These are phyloP conservation scores for Lepidotrigona ventralis DNA, from an alignment of 1,140 invertebrate genomes.

Conservation along the genomic window DNA sequence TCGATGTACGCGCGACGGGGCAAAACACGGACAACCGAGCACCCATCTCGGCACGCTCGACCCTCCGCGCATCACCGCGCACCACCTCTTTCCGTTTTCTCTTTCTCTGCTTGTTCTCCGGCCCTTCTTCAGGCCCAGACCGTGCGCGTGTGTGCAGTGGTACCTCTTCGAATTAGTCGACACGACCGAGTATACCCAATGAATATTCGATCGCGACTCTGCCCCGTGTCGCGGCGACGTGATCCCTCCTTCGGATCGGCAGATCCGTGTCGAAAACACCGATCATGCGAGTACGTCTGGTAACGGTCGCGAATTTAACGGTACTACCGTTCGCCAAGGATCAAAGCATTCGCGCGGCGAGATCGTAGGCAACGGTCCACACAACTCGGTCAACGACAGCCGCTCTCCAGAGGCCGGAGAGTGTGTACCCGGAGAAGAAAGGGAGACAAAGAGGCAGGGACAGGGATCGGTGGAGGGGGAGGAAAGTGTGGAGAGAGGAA, in stretches of 20 bases:
- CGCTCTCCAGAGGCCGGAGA: too few species aligned
- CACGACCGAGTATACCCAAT: constrained; percentile 1
- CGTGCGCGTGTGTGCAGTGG: background rate
- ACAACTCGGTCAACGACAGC: too few species aligned
- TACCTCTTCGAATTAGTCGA: constrained; percentile 19
- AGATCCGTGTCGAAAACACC: background rate
- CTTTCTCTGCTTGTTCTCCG: background rate
- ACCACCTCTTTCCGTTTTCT: background rate
- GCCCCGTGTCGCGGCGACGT: background rate
- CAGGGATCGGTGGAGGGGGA: too few species aligned
- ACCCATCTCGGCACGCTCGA: constrained; percentile 64
- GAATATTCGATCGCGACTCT: constrained; percentile 26
- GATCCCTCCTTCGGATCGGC: background rate
- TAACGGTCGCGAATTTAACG: constrained; percentile 10
- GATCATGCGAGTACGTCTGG: background rate
- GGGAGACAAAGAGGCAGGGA: background rate
- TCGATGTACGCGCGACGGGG: constrained; percentile 68
- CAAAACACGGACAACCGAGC: constrained; percentile 63
- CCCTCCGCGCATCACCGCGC: constrained; percentile 6
- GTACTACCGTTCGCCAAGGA: background rate
- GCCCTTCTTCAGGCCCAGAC: background rate
- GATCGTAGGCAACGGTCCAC: background rate
- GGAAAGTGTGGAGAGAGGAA: too few species aligned
- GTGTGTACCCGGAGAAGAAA: background rate
- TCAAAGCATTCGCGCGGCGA: background rate